phyloP scores from a whole-genome alignment of 2,888 invertebrate genomes.

The Germaria angustata region DNA sequence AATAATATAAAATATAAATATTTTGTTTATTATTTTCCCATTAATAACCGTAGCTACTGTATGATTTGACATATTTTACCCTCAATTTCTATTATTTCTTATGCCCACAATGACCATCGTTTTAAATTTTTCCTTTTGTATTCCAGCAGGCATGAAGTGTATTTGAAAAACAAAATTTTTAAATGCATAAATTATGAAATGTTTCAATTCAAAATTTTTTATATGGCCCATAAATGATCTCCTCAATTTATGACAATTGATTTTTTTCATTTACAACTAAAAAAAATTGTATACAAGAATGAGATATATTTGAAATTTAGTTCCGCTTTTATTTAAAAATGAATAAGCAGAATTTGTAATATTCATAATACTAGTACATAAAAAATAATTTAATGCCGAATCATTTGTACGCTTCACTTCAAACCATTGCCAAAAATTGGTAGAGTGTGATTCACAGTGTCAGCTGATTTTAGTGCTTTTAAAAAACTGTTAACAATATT shows the following conservation, averaged over 20 bases:
- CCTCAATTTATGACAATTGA: slow-evolving; percentile 54
- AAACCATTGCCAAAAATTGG: neutral
- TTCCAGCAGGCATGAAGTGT: slow-evolving; percentile 15
- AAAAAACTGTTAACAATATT: too few relatives aligned
- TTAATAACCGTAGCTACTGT: slow-evolving; percentile 51
- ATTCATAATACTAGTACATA: slow-evolving; percentile 7
- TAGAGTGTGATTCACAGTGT: too few relatives aligned
- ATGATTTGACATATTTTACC: slow-evolving; percentile 57
- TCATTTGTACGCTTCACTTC: neutral
- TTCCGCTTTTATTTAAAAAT: slow-evolving; percentile 49
- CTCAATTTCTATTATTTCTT: slow-evolving; percentile 25
- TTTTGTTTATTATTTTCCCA: slow-evolving; percentile 24
- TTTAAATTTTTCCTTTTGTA: too few relatives aligned
- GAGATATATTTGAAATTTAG: slow-evolving; percentile 24
- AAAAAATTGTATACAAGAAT: neutral
- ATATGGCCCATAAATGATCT: slow-evolving; percentile 47
- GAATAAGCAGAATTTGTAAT: slow-evolving; percentile 36
- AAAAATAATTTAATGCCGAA: neutral
- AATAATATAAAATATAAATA: slow-evolving; percentile 3
- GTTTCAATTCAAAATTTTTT: slow-evolving; percentile 21
- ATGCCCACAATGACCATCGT: too few relatives aligned
- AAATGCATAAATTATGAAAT: slow-evolving; percentile 30
- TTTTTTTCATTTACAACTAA: slow-evolving; percentile 1
- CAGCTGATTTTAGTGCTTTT: too few relatives aligned
- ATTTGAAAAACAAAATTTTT: slow-evolving; percentile 17